These are phyloP conservation scores for Graptemys geographica DNA, from an alignment of 2,797 vertebrate genomes.

Conservation along the genomic window DNA sequence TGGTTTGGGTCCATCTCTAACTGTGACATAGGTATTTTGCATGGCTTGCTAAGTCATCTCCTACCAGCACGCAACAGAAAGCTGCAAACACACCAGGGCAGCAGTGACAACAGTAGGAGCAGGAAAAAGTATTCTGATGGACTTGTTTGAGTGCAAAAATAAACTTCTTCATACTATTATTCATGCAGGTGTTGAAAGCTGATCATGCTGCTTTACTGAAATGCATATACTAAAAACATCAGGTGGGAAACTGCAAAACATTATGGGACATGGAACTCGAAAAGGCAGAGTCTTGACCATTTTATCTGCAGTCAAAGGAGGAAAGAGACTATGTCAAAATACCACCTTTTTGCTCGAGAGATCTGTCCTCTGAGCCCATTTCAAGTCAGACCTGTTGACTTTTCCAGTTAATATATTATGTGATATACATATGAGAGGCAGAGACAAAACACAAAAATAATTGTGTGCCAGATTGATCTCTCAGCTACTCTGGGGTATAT, in stretches of 20 bases:
- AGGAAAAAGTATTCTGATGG: neutral
- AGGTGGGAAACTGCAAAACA: slow-evolving; percentile 8
- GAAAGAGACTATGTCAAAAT: neutral
- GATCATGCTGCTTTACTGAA: slow-evolving; percentile 8
- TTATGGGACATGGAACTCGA: neutral
- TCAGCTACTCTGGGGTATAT: slow-evolving; percentile 42
- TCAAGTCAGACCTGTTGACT: slow-evolving; percentile 53
- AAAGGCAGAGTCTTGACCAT: too few species aligned
- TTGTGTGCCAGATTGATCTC: slow-evolving; percentile 49
- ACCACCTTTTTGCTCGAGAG: slow-evolving; percentile 30
- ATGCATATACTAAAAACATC: neutral
- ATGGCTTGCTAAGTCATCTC: slow-evolving; percentile 18
- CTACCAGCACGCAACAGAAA: neutral
- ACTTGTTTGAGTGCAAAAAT: slow-evolving; percentile 28
- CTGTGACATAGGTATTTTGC: neutral
- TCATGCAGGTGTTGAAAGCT: slow-evolving; percentile 25
- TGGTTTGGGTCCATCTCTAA: neutral
- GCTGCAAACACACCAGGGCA: neutral
- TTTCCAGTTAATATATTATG: slow-evolving; percentile 67
- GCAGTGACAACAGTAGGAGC: too few species aligned
- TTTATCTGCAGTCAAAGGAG: neutral
- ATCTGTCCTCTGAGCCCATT: slow-evolving; percentile 10
- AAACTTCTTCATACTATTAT: slow-evolving; percentile 32
- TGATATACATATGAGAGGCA: slow-evolving; percentile 40
- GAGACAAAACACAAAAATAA: slow-evolving; percentile 55